phyloP scores from a whole-genome alignment of 2,797 vertebrate genomes.

The Melanotaenia boesemani region DNA sequence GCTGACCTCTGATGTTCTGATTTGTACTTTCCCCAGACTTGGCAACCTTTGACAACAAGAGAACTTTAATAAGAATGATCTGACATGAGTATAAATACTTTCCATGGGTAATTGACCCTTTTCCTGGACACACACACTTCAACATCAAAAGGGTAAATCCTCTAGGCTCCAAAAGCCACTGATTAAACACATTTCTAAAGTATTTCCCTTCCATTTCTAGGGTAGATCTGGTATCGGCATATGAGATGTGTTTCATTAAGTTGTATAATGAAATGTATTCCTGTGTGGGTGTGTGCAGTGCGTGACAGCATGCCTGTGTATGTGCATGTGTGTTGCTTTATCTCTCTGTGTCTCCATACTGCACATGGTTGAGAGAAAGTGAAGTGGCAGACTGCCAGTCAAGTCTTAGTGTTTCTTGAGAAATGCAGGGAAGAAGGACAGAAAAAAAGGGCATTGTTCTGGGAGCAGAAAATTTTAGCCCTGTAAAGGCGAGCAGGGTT shows the following conservation, averaged over 20 bases:
- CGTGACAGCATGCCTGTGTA: background rate
- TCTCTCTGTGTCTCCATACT: slow-evolving; percentile 14
- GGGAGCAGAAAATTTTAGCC: slow-evolving; percentile 82
- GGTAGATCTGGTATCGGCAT: slow-evolving; percentile 49
- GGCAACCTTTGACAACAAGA: slow-evolving; percentile 65
- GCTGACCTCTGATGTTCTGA: slow-evolving; percentile 77
- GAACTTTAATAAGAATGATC: slow-evolving; percentile 78
- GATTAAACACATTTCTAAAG: slow-evolving; percentile 82
- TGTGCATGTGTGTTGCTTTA: slow-evolving; percentile 1
- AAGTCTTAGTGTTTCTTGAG: slow-evolving; percentile 70
- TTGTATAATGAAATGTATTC: slow-evolving; percentile 33
- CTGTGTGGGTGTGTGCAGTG: slow-evolving; percentile 18
- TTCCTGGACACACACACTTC: slow-evolving; percentile 52
- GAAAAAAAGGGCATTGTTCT: slow-evolving; percentile 67
- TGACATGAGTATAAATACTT: slow-evolving; percentile 79
- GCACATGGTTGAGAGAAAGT: slow-evolving; percentile 42
- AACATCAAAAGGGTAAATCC: slow-evolving; percentile 84
- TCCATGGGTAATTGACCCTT: slow-evolving; percentile 78
- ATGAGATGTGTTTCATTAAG: slow-evolving; percentile 70
- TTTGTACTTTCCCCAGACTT: slow-evolving; percentile 78
- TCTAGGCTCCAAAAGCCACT: slow-evolving; percentile 63
- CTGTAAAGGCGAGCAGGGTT: slow-evolving; percentile 74
- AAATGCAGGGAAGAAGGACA: slow-evolving; percentile 42
- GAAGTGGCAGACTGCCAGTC: slow-evolving; percentile 55
- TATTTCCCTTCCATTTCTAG: slow-evolving; percentile 65